A percentile compares a stretch with the other conserved stretches of the same genome.
These are phyloP conservation scores for Danio kyathit DNA, from an alignment of 2,797 vertebrate species.

Conservation along the genomic window DNA sequence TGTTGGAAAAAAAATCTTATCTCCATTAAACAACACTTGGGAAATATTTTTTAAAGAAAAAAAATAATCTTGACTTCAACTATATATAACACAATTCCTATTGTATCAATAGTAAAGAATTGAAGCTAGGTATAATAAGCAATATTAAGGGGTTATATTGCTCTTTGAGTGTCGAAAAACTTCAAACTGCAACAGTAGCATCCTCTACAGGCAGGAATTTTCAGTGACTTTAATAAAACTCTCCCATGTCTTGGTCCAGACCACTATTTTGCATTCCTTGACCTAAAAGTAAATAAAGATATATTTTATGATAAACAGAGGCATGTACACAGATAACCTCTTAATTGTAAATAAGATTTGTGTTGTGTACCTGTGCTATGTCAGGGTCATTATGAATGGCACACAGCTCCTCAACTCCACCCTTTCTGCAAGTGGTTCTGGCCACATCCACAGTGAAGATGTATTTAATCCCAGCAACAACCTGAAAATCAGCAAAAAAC, in stretches of 20 bases:
- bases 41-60: no score
- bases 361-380: constrained; percentile 56
- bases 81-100: background rate
- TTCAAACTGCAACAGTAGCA: background rate
- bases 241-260: constrained; percentile 70
- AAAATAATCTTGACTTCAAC: background rate
- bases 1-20: no score
- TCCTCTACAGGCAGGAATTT: constrained; percentile 30
- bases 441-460: constrained; percentile 68
- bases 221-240: fast-evolving
- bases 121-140: background rate
- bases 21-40: no score
- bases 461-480: constrained; percentile 74
- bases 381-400: background rate
- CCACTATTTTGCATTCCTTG: constrained; percentile 66
- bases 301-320: background rate
- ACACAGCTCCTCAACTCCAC: constrained; percentile 42
- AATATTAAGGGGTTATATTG: constrained; percentile 4
- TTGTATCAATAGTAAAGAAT: background rate
- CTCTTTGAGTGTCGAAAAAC: background rate
- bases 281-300: constrained; percentile 48
- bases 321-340: background rate
- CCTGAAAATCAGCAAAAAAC: constrained; percentile 57
- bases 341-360: background rate
- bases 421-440: constrained; percentile 71